phyloP scores from a whole-genome alignment of 2,113 vertebrate genomes.

The Vireo altiloquus region DNA sequence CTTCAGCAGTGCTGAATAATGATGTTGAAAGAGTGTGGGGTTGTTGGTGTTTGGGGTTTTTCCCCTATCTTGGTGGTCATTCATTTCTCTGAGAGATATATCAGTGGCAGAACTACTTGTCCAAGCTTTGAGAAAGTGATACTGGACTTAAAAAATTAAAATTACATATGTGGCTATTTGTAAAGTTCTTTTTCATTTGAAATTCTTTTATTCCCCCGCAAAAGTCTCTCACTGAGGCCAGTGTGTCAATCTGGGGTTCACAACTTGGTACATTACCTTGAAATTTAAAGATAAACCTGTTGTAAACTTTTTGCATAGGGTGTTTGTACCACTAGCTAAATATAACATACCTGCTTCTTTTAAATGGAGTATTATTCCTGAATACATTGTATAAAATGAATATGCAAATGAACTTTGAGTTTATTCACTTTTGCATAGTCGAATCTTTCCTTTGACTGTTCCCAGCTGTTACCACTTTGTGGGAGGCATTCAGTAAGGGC shows the following conservation, averaged over 20 bases:
- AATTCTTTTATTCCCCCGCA: not conserved
- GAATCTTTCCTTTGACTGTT: not conserved
- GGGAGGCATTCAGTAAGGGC: not conserved
- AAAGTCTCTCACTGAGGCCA: not conserved
- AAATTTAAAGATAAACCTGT: not conserved
- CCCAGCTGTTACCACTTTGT: not conserved
- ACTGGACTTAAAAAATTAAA: not conserved
- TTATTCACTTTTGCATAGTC: not conserved
- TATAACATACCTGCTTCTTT: not conserved
- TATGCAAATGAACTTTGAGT: not conserved
- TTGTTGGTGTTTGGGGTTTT: not conserved
- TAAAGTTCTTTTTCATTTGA: not conserved
- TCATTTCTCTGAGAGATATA: not conserved
- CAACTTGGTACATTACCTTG: not conserved
- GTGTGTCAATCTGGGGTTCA: not conserved
- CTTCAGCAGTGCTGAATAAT: not conserved
- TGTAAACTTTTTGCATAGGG: not conserved
- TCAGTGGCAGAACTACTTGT: not conserved
- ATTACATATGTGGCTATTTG: rapidly evolving
- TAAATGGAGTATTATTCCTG: not conserved
- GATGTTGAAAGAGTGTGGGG: not conserved
- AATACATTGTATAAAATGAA: not conserved
- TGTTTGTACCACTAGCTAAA: not conserved
- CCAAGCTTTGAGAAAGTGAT: not conserved
- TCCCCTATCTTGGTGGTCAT: rapidly evolving